Base-by-base conservation (phyloP, 2,797 vertebrate species). In the Cottoperca gobio region DNA sequence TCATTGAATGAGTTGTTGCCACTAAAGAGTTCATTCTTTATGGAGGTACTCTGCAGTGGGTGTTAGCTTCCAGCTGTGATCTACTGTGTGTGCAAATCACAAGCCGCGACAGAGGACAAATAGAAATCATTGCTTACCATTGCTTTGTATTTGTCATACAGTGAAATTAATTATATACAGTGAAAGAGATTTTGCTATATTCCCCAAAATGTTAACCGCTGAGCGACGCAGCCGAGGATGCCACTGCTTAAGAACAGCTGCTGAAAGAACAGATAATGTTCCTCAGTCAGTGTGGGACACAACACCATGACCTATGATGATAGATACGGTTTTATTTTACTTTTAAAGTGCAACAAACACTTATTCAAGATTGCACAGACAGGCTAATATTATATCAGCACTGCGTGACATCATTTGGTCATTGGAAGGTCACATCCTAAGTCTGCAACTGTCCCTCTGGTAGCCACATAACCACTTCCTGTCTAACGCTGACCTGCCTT, bases 251-350 rank as follows among this genome's bases (percentile, higher is more conserved):
- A 50, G 16, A 43, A 54, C 31, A 69, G 62, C 61, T 67, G 55
- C 78, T 64, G 46, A 64, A 49, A 50, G 52, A 66, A 49, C 59
- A 62, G 10, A 53, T 68, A 7, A 24, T 54, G 53, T 68, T 65
- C 48, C 31, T 69, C 26, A 33, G 12, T 55, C 50, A 49, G 13
- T 37, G 28, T 35, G 40, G 14, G 2, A 42, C n/a, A 33, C 5
- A 55, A 5, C n/a, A 13, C 6, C 21, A 6, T 37, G 35, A 21
- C 37, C n/a, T 64, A 48, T 50, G 24, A 70, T 60, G 10, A 45
- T 9, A 35, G n/a, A 74, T 3, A 16, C 12, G 21, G 1, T 7
- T 17, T 46, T 24, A 50, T 43, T n/a, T 21, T 6, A 19, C 24
- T 26, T 48, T 42, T 13, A 3, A 50, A 50, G 9, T 57, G 16